Percentiles rank a stretch among this genome's conserved stretches.
These are phyloP conservation scores for Falco punctatus DNA, from an alignment of 2,113 vertebrate species.

Conservation along the genomic window DNA sequence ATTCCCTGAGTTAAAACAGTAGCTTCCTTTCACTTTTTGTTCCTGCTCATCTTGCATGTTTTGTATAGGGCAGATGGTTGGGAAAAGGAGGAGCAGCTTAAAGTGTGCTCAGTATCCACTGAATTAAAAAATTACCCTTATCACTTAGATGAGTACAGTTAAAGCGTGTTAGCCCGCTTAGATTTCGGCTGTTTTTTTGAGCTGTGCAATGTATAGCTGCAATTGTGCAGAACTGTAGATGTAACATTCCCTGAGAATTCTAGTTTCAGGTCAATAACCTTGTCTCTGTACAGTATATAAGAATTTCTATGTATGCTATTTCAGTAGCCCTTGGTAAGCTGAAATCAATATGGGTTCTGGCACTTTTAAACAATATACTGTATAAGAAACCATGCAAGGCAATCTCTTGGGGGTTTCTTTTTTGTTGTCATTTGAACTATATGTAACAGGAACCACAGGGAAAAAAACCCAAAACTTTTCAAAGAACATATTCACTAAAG, in stretches of 20 bases:
- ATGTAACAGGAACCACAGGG: conserved; percentile 8
- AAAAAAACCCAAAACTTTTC: background rate
- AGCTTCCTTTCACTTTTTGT: background rate
- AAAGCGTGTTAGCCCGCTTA: background rate
- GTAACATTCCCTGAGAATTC: background rate
- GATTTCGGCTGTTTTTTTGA: background rate
- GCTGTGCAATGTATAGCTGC: background rate
- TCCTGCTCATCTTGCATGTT: background rate
- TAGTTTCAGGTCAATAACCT: background rate
- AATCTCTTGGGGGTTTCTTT: background rate
- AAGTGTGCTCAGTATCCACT: background rate
- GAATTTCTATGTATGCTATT: background rate
- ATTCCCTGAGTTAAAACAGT: background rate
- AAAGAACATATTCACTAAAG: conserved; percentile 17
- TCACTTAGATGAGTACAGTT: background rate
- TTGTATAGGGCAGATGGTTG: background rate
- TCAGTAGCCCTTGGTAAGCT: background rate
- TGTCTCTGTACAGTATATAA: background rate
- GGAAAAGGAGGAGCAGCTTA: background rate
- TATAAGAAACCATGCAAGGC: background rate
- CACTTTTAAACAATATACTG: background rate
- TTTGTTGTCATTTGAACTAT: background rate
- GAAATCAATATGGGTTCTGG: conserved; percentile 1
- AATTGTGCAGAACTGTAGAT: background rate
- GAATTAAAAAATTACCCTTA: background rate